Evolutionary conservation across 2,113 vertebrate genomes (phyloP).

Genomic region (Antechinus flavipes): DNA sequence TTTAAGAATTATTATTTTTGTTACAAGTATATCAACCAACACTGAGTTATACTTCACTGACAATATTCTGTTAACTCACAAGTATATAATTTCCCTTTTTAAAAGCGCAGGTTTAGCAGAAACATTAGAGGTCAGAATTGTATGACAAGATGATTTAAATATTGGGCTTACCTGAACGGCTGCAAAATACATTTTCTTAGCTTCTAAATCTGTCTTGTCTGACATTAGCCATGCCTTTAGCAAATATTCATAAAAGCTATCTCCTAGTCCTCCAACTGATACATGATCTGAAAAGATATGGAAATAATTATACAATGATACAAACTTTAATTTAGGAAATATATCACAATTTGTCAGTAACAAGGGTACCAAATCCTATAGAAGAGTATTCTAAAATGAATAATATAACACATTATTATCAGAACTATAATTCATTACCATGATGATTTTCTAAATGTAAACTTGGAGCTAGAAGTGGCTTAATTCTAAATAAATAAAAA

Average conservation of each 20-base stretch:
- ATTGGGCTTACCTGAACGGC: conserved; percentile 92
- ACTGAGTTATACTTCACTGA: neutral
- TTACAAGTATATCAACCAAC: neutral
- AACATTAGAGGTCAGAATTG: conserved; percentile 64
- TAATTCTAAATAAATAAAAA: neutral
- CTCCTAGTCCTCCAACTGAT: conserved; percentile 96
- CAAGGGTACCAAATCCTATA: conserved; percentile 18
- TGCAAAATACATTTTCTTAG: conserved; percentile 97
- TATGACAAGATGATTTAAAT: conserved; percentile 76
- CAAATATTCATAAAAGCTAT: conserved; percentile 99
- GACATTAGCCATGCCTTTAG: conserved; percentile 99
- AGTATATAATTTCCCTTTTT: neutral
- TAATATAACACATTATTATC: conserved; percentile 21
- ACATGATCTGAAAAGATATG: conserved; percentile 92
- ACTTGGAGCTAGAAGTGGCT: conserved; percentile 6
- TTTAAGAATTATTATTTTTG: neutral
- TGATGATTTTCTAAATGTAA: conserved; percentile 27
- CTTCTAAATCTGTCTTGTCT: conserved; percentile 95
- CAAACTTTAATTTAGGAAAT: conserved; percentile 69
- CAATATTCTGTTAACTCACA: conserved; percentile 36
- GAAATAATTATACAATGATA: conserved; percentile 76
- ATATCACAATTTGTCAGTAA: conserved; percentile 68
- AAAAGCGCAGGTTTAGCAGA: conserved; percentile 56
- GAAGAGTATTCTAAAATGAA: conserved; percentile 44
- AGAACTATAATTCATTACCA: conserved; percentile 39